Evolutionary conservation across 2,113 vertebrate species (phyloP).

Genomic region (Toxostoma redivivum): DNA sequence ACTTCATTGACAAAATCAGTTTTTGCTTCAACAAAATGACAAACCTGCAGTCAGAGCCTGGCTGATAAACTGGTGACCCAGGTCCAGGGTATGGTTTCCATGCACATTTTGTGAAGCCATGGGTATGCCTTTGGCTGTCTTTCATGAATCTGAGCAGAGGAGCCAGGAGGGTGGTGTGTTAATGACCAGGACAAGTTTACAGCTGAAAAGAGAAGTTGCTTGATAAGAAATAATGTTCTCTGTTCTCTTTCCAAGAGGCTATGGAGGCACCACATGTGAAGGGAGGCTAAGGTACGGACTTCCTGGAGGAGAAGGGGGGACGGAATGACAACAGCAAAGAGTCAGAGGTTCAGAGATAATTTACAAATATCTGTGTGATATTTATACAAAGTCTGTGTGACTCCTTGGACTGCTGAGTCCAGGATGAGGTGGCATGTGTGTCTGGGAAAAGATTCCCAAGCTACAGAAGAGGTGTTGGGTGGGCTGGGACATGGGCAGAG

Average conservation of each 20-base stretch:
- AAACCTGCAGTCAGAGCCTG: not conserved
- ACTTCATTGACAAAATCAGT: not conserved
- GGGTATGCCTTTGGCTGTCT: not conserved
- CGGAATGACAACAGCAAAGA: not conserved
- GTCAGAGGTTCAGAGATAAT: not conserved
- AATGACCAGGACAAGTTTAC: not conserved
- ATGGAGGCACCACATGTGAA: not conserved
- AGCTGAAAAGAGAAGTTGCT: not conserved
- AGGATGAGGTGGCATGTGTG: not conserved
- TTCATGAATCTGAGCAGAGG: rapidly evolving
- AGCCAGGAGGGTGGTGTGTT: not conserved
- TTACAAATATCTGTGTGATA: not conserved
- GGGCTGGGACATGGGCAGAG: not conserved
- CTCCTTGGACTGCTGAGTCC: not conserved
- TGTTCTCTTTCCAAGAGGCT: not conserved
- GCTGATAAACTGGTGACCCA: not conserved
- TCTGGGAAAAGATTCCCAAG: not conserved
- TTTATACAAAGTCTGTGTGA: not conserved
- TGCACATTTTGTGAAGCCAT: not conserved
- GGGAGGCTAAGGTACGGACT: not conserved
- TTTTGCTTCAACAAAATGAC: not conserved
- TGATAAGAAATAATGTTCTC: not conserved
- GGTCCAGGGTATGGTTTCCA: not conserved
- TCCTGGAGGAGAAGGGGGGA: not conserved
- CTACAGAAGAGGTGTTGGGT: not conserved